Evolutionary conservation across 2,888 invertebrate species (phyloP), one percentile per base, ranked within the genome.

Genomic region (Diogma glabrata): DNA sequence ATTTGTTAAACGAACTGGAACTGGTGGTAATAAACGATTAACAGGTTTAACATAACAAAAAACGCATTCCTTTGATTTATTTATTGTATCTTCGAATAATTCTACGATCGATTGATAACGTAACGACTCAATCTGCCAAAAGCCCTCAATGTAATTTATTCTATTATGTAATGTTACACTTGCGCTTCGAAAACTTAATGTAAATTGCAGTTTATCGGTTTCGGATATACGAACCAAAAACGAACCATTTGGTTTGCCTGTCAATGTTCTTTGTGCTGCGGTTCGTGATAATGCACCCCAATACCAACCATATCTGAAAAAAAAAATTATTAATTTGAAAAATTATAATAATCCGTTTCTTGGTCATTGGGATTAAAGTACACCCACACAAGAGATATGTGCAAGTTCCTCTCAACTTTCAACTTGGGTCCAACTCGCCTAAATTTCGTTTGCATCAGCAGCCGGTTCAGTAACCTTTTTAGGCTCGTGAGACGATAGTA

Each of bases 161-260:
- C 86, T 75, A 51, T 85, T 81, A 63, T 87, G 87, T 51, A 84
- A 71, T 2, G 85, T 82, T 58, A 76, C 75, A 19, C 82, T 82
- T 52, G 78, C 71, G 60, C 77, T 77, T 53, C 85, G 77, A 67
- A 87, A 87, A 63, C 84, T 84, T 49, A 87, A 69, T 26, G 84
- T 84, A 57, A 86, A 76, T 55, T 87, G 75, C 61, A 82, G 79
- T 54, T 76, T 74, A 58, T 78, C 76, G 51, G 84, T 82, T 17
- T 84, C 82, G 3, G 85, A 85, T 64, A 87, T 86, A n/a, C 87
- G 73, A 5, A 88, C 82, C 53, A 87, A 69, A 67, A 87, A 87
- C 12, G 85, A 78, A 28, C 87, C 87, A 59, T 86, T 84, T 7
- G 82, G 80, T 62, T 81, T 79, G 54, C 78, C 78, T 47, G 73